Percentiles rank a stretch among this genome's conserved stretches.
Conservation (phyloP, 2,113 vertebrate species). For the Nycticorax nycticorax region DNA sequence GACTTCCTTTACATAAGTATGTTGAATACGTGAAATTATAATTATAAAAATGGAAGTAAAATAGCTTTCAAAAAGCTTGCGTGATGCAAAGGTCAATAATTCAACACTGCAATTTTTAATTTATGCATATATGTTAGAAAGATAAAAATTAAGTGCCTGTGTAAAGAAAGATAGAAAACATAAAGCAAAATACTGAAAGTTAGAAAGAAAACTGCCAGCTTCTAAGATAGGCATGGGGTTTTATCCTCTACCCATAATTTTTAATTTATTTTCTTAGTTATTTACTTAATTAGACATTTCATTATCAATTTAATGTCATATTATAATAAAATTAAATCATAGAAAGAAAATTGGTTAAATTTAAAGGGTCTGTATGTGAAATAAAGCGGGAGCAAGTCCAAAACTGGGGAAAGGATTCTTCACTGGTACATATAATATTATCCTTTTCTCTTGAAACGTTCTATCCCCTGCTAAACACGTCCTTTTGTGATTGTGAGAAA, state of each 20-base stretch:
- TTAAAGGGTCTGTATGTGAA: not conserved
- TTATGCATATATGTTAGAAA: not conserved
- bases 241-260: not conserved
- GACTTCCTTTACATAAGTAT: not conserved
- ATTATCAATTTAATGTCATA: not conserved
- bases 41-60: not conserved
- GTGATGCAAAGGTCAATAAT: not conserved
- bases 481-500: not conserved
- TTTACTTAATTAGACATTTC: not conserved
- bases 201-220: not conserved
- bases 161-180: not conserved
- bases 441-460: not conserved
- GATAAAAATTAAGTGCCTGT: not conserved
- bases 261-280: not conserved
- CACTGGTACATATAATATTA: not conserved
- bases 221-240: not conserved
- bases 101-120: not conserved
- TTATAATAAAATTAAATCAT: not conserved
- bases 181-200: not conserved
- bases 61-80: not conserved
- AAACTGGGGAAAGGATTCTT: not conserved
- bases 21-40: not conserved
- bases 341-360: not conserved
- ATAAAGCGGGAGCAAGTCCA: not conserved
- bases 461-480: not conserved